phyloP scores from a whole-genome alignment of 1,140 invertebrate species.

The Arion vulgaris region DNA sequence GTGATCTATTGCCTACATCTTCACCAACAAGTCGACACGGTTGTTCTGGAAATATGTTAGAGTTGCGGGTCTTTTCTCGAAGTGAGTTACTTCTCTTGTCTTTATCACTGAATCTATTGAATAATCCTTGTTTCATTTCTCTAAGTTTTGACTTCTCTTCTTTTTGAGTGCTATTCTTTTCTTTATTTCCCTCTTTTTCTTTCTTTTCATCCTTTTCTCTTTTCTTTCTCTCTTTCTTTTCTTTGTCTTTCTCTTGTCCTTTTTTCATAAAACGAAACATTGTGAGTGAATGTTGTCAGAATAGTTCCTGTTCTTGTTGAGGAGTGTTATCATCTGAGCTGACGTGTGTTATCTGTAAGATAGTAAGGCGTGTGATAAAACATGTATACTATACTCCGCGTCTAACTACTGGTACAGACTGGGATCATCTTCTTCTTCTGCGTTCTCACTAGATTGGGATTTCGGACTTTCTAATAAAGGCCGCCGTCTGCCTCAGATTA shows the following conservation, averaged over 20 bases:
- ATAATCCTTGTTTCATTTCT: constrained; percentile 71
- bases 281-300: too few species aligned
- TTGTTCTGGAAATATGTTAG: neutral
- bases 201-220: constrained; percentile 78
- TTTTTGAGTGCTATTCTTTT: constrained; percentile 74
- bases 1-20: neutral
- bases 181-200: constrained; percentile 80
- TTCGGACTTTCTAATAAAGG: too few species aligned
- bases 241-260: constrained; percentile 85
- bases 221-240: constrained; percentile 81
- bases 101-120: constrained; percentile 60
- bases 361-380: too few species aligned
- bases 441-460: too few species aligned
- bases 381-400: too few species aligned
- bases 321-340: too few species aligned
- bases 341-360: too few species aligned
- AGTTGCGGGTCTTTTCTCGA: too few species aligned
- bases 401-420: too few species aligned
- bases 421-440: too few species aligned
- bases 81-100: too few species aligned
- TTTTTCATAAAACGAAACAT: constrained; percentile 73
- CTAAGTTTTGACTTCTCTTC: constrained; percentile 70
- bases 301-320: neutral
- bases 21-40: neutral
- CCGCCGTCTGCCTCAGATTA: too few species aligned